These are phyloP conservation scores for Sorex maritimensis DNA, from an alignment of 2,797 vertebrate species.

Conservation along the genomic window DNA sequence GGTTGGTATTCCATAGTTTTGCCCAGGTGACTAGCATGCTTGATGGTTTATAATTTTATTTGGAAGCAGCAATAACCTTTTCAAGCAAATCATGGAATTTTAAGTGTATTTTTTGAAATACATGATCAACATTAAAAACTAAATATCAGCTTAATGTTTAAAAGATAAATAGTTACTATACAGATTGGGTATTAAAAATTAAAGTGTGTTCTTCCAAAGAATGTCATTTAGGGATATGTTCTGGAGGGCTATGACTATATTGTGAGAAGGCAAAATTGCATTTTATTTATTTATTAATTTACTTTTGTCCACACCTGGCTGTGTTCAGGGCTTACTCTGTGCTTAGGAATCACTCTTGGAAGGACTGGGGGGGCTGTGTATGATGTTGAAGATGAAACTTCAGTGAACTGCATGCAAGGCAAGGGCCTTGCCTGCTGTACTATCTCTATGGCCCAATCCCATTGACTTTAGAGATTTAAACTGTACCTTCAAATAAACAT, in stretches of 20 bases:
- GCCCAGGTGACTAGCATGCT: not conserved
- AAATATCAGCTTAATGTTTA: not conserved
- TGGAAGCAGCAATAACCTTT: not conserved
- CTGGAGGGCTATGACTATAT: not conserved
- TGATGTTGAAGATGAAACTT: too few relatives aligned
- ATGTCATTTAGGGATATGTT: not conserved
- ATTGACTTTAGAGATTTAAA: slow-evolving; percentile 23
- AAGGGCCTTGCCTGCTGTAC: too few relatives aligned
- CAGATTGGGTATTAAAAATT: not conserved
- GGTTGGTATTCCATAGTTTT: not conserved
- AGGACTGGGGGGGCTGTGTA: not conserved
- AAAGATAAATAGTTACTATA: not conserved
- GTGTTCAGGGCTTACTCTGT: too few relatives aligned
- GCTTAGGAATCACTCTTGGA: too few relatives aligned
- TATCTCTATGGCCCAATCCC: not conserved
- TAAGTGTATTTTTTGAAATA: slow-evolving; percentile 11
- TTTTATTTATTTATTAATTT: too few relatives aligned
- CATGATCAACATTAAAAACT: not conserved
- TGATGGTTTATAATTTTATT: not conserved
- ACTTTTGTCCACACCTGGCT: too few relatives aligned
- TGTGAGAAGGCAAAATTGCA: not conserved
- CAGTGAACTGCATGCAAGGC: too few relatives aligned
- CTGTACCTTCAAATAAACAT: not conserved
- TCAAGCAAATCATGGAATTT: not conserved
- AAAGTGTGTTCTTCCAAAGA: not conserved